A percentile compares a stretch with the other conserved stretches of the same genome.
These are phyloP conservation scores for Apostichopus leukothele DNA, from an alignment of 53 echinoderm and acorn worm species.

Conservation along the genomic window DNA sequence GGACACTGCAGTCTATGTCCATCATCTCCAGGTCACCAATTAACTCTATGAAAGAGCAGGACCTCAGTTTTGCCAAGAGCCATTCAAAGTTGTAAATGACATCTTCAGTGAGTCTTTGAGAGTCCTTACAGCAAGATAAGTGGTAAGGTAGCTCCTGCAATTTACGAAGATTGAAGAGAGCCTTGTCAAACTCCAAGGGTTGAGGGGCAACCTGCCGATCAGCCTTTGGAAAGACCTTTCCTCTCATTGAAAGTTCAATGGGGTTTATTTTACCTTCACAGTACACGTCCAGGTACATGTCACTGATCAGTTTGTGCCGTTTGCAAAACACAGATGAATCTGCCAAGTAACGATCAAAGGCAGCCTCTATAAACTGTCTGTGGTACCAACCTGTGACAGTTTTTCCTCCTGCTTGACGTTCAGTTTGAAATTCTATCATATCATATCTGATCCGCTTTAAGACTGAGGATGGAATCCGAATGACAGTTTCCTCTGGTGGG, in stretches of 20 bases:
- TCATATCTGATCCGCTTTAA: conserved; percentile 87
- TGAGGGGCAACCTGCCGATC: conserved; percentile 81
- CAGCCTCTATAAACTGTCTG: conserved; percentile 89
- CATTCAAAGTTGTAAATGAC: conserved; percentile 82
- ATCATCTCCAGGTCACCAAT: conserved; percentile 61
- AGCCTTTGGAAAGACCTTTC: conserved; percentile 61
- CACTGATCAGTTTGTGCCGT: conserved; percentile 66
- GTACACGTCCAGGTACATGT: conserved; percentile 80
- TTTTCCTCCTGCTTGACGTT: conserved; percentile 89
- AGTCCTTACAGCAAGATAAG: conserved; percentile 44
- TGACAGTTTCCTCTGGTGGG: conserved; percentile 72
- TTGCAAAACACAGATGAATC: conserved; percentile 16
- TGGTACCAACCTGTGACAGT: conserved; percentile 92
- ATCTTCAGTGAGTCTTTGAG: conserved; percentile 52
- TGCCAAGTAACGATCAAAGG: conserved; percentile 61
- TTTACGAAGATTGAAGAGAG: conserved; percentile 77
- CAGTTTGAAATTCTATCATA: conserved; percentile 68
- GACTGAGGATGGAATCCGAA: conserved; percentile 82
- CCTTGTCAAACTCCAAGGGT: conserved; percentile 71
- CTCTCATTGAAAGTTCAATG: conserved; percentile 61
- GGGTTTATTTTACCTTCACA: conserved; percentile 65
- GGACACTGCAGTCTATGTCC: conserved; percentile 55
- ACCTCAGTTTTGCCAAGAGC: conserved; percentile 75
- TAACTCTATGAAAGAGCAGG: conserved; percentile 69
- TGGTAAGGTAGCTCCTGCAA: conserved; percentile 78